Evolutionary conservation across 2,797 vertebrate species (phyloP).

Genomic region (Acipenser oxyrinchus): DNA sequence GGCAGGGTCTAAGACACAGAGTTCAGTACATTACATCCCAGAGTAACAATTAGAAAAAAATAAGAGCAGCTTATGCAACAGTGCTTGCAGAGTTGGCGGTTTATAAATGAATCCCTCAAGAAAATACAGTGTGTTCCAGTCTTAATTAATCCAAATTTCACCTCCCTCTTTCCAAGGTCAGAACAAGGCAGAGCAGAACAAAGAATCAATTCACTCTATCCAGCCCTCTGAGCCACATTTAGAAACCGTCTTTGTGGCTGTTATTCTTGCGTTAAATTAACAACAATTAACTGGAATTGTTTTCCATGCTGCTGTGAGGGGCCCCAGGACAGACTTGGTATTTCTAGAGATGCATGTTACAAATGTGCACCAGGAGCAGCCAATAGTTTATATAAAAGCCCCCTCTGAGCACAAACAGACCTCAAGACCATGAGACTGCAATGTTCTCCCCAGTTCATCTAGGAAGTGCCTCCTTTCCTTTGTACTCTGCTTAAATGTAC

Average conservation of each 20-base stretch:
- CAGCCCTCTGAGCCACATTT: conserved; percentile 16
- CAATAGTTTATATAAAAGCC: too few species aligned
- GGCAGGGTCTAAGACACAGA: background rate
- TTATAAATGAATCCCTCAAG: background rate
- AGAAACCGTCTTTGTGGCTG: conserved; percentile 28
- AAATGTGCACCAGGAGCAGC: too few species aligned
- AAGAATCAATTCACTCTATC: background rate
- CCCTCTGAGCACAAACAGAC: too few species aligned
- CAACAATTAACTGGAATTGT: conserved; percentile 34
- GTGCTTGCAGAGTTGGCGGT: background rate
- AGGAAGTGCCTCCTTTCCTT: too few species aligned
- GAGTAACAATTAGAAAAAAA: background rate
- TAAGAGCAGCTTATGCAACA: background rate
- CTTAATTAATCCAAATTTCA: conserved; percentile 3
- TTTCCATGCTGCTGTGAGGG: conserved; percentile 7
- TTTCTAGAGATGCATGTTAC: background rate
- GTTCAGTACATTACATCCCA: background rate
- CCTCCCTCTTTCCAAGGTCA: conserved; percentile 3
- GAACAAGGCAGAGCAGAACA: background rate
- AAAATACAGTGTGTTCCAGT: background rate
- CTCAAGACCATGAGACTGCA: too few species aligned
- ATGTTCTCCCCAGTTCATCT: too few species aligned
- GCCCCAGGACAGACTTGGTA: background rate
- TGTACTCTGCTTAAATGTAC: too few species aligned
- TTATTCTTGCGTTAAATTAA: conserved; percentile 32